phyloP scores from a whole-genome alignment of 2,888 invertebrate species.

The Thereva unica region DNA sequence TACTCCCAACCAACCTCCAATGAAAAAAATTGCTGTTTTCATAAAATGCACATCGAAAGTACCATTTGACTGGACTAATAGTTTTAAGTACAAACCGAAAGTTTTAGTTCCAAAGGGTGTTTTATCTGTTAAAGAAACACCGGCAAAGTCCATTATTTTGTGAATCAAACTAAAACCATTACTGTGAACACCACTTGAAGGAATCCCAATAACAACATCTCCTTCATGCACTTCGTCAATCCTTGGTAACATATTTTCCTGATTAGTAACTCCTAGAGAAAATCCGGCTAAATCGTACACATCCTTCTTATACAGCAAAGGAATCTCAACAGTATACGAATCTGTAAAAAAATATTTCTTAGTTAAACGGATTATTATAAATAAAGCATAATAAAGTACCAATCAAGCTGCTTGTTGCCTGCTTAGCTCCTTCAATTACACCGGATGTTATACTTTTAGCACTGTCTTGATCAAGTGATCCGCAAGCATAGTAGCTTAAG shows the following conservation, averaged over 20 bases:
- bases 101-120: conserved; percentile 77
- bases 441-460: conserved; percentile 76
- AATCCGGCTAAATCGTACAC: conserved; percentile 97
- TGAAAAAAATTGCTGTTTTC: no score
- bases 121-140: conserved; percentile 67
- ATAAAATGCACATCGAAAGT: no score
- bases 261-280: conserved; percentile 90
- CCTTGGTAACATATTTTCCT: conserved; percentile 72
- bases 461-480: conserved; percentile 71
- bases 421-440: conserved; percentile 80
- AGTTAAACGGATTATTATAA: not conserved
- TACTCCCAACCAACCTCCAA: no score
- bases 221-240: conserved; percentile 71
- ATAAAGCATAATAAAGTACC: conserved; percentile 62
- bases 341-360: conserved; percentile 59
- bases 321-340: conserved; percentile 95
- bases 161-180: conserved; percentile 96
- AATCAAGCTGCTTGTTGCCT: conserved; percentile 82
- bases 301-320: conserved; percentile 82
- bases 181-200: conserved; percentile 93
- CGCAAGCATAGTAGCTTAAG: conserved; percentile 92
- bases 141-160: conserved; percentile 74
- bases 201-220: conserved; percentile 84
- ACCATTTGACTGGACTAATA: not conserved
- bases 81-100: conserved; percentile 63